These are phyloP conservation scores for Nephrotoma flavescens DNA, from an alignment of 2,888 invertebrate genomes.

Conservation along the genomic window DNA sequence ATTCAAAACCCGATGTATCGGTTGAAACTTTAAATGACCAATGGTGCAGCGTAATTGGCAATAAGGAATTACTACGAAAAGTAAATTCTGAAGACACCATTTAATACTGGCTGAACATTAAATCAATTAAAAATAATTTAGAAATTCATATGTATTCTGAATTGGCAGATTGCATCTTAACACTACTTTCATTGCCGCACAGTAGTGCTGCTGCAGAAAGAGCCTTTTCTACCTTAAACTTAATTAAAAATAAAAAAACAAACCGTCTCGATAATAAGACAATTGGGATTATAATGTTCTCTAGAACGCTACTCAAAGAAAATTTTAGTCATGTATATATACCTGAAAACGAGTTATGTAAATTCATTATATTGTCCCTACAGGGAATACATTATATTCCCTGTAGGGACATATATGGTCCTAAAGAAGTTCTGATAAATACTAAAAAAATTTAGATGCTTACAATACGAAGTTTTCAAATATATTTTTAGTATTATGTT, in stretches of 20 bases:
- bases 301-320: neutral
- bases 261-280: neutral
- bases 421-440: too few species aligned
- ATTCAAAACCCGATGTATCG: neutral
- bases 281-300: neutral
- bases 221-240: neutral
- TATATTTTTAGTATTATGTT: too few species aligned
- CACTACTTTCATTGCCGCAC: neutral
- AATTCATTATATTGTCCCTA: too few species aligned
- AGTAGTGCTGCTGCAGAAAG: neutral
- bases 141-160: neutral
- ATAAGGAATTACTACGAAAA: neutral
- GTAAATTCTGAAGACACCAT: neutral
- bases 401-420: too few species aligned
- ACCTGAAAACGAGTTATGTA: too few species aligned
- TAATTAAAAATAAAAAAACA: neutral
- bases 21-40: neutral
- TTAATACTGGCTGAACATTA: neutral
- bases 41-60: neutral
- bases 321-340: neutral
- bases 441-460: too few species aligned
- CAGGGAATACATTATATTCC: too few species aligned
- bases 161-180: neutral
- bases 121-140: neutral
- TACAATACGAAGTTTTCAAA: too few species aligned